Percentiles rank a stretch among this genome's conserved stretches.
Conservation (phyloP, 2,888 invertebrate genomes). For the Euclidia mi region DNA sequence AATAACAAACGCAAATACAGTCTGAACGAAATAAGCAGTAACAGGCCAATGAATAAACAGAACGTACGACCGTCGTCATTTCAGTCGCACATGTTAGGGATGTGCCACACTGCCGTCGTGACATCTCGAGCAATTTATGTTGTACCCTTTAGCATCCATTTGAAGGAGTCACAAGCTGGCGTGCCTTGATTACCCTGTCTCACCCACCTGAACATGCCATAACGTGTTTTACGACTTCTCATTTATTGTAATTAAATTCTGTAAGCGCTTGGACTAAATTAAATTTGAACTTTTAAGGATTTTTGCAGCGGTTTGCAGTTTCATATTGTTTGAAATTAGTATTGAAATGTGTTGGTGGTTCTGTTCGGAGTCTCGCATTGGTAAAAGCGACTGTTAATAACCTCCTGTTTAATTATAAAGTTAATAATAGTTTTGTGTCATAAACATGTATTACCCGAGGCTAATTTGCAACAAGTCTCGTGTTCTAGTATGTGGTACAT, state of each 20-base stretch:
- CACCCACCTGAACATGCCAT: conserved; percentile 44
- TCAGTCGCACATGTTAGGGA: conserved; percentile 15
- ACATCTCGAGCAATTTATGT: conserved; percentile 42
- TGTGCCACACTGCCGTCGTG: conserved; percentile 22
- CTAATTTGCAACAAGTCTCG: too few relatives aligned
- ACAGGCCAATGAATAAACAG: not conserved
- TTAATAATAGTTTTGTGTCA: too few relatives aligned
- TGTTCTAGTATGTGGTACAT: too few relatives aligned
- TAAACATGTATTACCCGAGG: too few relatives aligned
- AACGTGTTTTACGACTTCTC: conserved; percentile 45
- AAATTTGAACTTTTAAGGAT: not conserved
- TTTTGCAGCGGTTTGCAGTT: too few relatives aligned
- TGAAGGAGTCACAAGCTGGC: conserved; percentile 43
- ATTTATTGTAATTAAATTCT: too few relatives aligned
- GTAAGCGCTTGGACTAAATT: too few relatives aligned
- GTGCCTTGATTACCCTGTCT: conserved; percentile 43
- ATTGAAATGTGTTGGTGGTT: too few relatives aligned
- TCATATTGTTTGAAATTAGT: too few relatives aligned
- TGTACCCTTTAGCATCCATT: conserved; percentile 39
- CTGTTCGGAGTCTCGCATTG: too few relatives aligned
- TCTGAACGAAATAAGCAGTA: not conserved
- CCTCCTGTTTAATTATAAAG: too few relatives aligned
- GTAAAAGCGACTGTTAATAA: too few relatives aligned
- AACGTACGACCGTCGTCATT: conserved; percentile 1
- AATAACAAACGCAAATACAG: not conserved